Conservation (phyloP, 2,888 invertebrate species). For the Lordiphosa andalusiaca region DNA sequence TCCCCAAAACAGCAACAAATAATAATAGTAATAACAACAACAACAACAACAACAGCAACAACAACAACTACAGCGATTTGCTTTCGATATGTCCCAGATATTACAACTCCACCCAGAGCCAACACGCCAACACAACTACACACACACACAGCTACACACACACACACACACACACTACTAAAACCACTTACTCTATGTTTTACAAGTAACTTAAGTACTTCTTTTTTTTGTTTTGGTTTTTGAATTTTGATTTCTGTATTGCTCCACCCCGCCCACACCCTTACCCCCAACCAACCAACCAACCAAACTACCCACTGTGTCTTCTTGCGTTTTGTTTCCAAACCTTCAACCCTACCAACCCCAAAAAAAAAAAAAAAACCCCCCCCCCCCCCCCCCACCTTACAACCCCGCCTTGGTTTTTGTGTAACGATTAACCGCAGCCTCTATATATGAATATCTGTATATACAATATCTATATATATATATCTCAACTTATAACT, state of each 20-base stretch:
- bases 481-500: constrained; percentile 47
- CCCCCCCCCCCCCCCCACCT: constrained; percentile 3
- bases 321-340: constrained; percentile 14
- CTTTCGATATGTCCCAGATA: constrained; percentile 47
- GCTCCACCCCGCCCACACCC: no score
- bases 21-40: no score
- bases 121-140: no score
- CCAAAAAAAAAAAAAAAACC: neutral
- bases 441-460: constrained; percentile 22
- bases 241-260: constrained; percentile 3
- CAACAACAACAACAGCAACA: neutral
- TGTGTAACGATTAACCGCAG: constrained; percentile 8
- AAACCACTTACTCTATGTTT: no score
- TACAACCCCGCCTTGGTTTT: constrained; percentile 1
- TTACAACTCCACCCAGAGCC: no score
- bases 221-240: constrained; percentile 13
- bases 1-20: no score
- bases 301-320: neutral
- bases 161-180: no score
- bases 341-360: no score
- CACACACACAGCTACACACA: no score
- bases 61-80: constrained; percentile 49
- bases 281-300: no score
- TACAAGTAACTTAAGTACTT: constrained; percentile 1
- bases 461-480: constrained; percentile 32